These are phyloP conservation scores for Drosophila fulvimacula DNA, from an alignment of 2,888 invertebrate genomes.

Conservation along the genomic window DNA sequence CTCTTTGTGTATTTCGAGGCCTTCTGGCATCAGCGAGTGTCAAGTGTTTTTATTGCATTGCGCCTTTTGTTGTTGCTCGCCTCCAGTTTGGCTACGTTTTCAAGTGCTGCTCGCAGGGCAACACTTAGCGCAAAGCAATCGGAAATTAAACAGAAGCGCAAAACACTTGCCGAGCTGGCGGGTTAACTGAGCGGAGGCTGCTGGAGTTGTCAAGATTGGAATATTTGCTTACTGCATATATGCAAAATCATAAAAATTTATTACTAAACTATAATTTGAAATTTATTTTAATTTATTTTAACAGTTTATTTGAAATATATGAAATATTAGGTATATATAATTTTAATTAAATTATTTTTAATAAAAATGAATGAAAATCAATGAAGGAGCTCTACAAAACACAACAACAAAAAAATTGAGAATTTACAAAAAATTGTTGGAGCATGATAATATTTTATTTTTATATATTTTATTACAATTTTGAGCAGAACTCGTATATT, in stretches of 20 bases:
- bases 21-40: slow-evolving; percentile 62
- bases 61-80: slow-evolving; percentile 43
- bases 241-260: background rate
- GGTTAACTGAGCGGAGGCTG: background rate
- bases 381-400: too few relatives aligned
- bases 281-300: too few relatives aligned
- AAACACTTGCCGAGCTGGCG: slow-evolving; percentile 1
- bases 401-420: too few relatives aligned
- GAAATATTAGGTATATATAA: too few relatives aligned
- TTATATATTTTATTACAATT: too few relatives aligned
- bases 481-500: too few relatives aligned
- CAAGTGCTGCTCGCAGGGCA: slow-evolving; percentile 57
- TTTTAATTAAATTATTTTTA: too few relatives aligned
- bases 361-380: too few relatives aligned
- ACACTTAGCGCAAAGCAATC: slow-evolving; percentile 20
- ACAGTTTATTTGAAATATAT: too few relatives aligned
- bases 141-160: slow-evolving; percentile 31
- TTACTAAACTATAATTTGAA: too few relatives aligned
- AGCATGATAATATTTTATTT: too few relatives aligned
- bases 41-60: slow-evolving; percentile 75
- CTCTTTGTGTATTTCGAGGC: slow-evolving; percentile 1
- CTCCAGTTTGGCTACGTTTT: slow-evolving; percentile 41
- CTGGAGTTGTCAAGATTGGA: background rate
- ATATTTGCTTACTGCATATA: background rate
- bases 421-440: too few relatives aligned